These are phyloP conservation scores for Drosophila grimshawi DNA, from an alignment of 1,140 invertebrate species.

Conservation along the genomic window DNA sequence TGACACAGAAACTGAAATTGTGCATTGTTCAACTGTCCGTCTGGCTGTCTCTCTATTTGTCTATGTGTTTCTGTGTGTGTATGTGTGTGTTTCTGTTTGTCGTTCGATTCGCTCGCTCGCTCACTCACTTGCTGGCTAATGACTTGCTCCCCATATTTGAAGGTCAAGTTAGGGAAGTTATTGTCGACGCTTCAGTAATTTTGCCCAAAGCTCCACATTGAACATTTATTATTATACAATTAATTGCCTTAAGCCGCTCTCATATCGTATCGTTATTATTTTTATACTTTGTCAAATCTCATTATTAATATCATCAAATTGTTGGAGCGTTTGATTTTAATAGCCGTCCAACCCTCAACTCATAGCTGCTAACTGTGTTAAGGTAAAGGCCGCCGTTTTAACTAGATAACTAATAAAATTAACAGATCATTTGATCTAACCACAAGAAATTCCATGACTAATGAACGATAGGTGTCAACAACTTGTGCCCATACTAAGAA, in stretches of 20 bases:
- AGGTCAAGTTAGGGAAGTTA: conserved; percentile 66
- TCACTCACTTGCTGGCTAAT: conserved; percentile 41
- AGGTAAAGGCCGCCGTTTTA: conserved; percentile 40
- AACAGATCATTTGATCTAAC: conserved; percentile 25
- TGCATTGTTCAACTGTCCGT: conserved; percentile 57
- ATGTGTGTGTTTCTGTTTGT: conserved; percentile 19
- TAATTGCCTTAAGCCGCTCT: conserved; percentile 55
- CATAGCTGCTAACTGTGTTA: conserved; percentile 38
- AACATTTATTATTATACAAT: conserved; percentile 61
- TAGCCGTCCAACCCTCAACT: conserved; percentile 33
- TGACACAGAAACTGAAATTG: conserved; percentile 71
- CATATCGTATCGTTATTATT: conserved; percentile 40
- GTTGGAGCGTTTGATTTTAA: conserved; percentile 66
- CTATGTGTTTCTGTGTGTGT: background rate
- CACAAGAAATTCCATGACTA: conserved; percentile 48
- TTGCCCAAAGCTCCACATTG: conserved; percentile 57
- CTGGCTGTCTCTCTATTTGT: conserved; percentile 8
- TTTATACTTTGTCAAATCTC: conserved; percentile 47
- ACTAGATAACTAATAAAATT: conserved; percentile 14
- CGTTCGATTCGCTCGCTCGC: conserved; percentile 22
- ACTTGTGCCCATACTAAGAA: conserved; percentile 11
- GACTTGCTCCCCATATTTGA: conserved; percentile 60
- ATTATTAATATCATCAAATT: conserved; percentile 58
- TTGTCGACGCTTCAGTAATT: conserved; percentile 61
- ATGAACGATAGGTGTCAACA: conserved; percentile 41